Conservation (phyloP, 2,797 vertebrate genomes). For the Lutjanus campechanus region DNA sequence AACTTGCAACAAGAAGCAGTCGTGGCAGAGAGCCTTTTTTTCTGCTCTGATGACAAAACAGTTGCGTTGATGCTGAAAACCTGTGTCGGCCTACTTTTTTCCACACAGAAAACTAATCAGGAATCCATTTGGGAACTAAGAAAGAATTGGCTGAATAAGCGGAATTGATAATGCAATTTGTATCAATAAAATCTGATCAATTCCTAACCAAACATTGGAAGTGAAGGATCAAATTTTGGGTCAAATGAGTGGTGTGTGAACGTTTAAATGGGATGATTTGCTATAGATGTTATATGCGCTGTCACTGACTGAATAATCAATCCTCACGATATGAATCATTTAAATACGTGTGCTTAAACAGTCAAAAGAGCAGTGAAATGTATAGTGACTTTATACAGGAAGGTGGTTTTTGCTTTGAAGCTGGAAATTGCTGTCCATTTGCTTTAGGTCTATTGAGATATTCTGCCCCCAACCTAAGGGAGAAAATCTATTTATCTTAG, state of each 20-base stretch:
- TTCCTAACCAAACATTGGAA: neutral
- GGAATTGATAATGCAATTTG: too few relatives aligned
- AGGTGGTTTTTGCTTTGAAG: neutral
- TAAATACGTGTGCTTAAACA: neutral
- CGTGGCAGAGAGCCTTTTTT: too few relatives aligned
- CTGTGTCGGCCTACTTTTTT: too few relatives aligned
- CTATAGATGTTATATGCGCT: neutral
- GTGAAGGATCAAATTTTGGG: neutral
- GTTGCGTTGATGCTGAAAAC: too few relatives aligned
- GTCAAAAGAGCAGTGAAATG: neutral
- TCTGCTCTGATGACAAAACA: too few relatives aligned
- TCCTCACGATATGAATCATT: neutral
- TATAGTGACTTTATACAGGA: neutral
- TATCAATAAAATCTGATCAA: too few relatives aligned
- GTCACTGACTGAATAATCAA: neutral
- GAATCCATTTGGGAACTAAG: too few relatives aligned
- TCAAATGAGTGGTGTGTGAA: neutral
- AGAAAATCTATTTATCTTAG: constrained; percentile 25
- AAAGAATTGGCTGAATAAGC: too few relatives aligned
- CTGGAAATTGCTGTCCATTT: neutral
- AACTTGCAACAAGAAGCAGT: too few relatives aligned
- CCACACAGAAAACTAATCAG: too few relatives aligned
- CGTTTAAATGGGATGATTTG: constrained; percentile 15
- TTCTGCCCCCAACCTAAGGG: constrained; percentile 8
- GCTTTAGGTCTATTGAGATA: constrained; percentile 21